Base-by-base conservation (phyloP, 2,888 invertebrate genomes). In the Oscheius sp. region DNA sequence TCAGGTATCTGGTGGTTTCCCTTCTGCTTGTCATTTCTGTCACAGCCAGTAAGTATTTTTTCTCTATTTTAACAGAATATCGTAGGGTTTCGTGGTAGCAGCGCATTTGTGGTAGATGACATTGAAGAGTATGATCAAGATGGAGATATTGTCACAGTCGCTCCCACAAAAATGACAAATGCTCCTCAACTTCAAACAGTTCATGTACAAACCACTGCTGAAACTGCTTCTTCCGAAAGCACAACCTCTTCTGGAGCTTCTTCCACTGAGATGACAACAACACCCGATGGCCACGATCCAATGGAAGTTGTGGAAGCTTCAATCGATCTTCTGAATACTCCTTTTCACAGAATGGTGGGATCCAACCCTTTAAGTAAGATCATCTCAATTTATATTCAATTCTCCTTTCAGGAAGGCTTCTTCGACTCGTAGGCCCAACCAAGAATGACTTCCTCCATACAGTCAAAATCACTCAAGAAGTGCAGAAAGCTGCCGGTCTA, bases 241-340 rank as follows among this genome's bases (percentile, higher is more conserved):
- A 21, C 63, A 3, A 45, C 63, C 13, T 18, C 13, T 1, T 18
- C 16, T 23, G 53, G 53, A 13, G n/a, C 55, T 55, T 23, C 29
- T 29, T 58, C 58, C 21, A 63, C 29, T 9, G 25, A 25, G 5
- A 43, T 7, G 13, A 49, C 25, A 27, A 53, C 29, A 2, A 25
- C 25, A 21, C 9, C 25, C 12, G 58, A 69, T 23, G 69, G 69
- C 12, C 56, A 53, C 21, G 55, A 69, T 45, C 69, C 69, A 6
- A 69, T 69, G 49, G 72, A 72, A 55, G 66, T 72, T n/a, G 41
- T 66, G 2, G 72, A 72, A 12, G 72, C 72, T 56, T 64, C 55
- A 9, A 18, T 72, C 5, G 72, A 55, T 21, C 25, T 72, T n/a
- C n/a, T 72, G 16, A 64, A 72, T 27, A 72, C 72, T 16, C 72